phyloP scores from a whole-genome alignment of 1,140 invertebrate genomes.

The Temnothorax longispinosus region DNA sequence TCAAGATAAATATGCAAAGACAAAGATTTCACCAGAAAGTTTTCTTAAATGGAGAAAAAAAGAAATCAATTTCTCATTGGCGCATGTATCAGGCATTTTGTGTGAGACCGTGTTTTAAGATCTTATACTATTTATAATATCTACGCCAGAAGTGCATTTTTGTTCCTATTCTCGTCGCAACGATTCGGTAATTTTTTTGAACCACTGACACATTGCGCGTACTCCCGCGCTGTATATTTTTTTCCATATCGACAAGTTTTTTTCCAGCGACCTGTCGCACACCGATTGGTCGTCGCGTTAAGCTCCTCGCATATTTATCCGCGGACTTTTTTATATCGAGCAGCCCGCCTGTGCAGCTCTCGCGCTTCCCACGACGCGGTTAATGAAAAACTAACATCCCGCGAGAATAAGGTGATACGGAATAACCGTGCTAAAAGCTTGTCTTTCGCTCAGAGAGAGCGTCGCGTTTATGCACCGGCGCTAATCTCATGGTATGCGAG shows the following conservation, averaged over 20 bases:
- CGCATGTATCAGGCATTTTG: neutral
- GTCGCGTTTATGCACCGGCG: neutral
- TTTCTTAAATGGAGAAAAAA: neutral
- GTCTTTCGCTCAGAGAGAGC: constrained; percentile 13
- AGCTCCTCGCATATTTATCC: constrained; percentile 55
- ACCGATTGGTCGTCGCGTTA: constrained; percentile 18
- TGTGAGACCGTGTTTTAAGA: neutral
- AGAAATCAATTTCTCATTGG: neutral
- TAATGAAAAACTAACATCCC: constrained; percentile 66
- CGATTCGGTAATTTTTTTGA: constrained; percentile 7
- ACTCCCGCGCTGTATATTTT: neutral
- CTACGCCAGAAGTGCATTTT: neutral
- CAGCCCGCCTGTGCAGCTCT: neutral
- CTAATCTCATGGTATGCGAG: constrained; percentile 28
- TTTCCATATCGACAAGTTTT: neutral
- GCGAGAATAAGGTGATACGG: constrained; percentile 41
- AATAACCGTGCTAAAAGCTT: constrained; percentile 8
- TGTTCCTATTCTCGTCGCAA: neutral
- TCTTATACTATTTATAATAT: neutral
- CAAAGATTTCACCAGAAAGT: neutral
- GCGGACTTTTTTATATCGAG: constrained; percentile 52
- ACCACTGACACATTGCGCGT: neutral
- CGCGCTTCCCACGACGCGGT: constrained; percentile 25
- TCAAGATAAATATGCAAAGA: constrained; percentile 27
- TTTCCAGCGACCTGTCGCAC: constrained; percentile 14